Conservation (phyloP, 2,888 invertebrate species). For the Nysson spinosus region DNA sequence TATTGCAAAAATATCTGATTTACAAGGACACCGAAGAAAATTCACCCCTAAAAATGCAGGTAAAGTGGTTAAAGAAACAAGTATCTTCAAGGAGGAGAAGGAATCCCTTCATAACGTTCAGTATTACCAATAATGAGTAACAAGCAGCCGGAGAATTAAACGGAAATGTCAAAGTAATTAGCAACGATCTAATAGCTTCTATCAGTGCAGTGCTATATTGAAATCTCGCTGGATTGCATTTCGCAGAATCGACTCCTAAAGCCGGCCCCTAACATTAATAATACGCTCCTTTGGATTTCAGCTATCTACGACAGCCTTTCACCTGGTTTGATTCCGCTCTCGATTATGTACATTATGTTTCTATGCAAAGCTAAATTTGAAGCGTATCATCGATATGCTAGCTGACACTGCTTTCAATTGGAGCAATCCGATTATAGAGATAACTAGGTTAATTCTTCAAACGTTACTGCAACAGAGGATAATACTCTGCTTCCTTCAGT, state of each 20-base stretch:
- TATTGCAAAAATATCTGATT: no score
- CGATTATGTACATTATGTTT: no score
- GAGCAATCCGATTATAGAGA: conserved; percentile 22
- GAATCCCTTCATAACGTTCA: no score
- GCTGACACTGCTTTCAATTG: conserved; percentile 6
- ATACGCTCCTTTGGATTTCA: conserved; percentile 21
- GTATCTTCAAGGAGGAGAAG: no score
- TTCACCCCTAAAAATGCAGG: no score
- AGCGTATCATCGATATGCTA: conserved; percentile 1
- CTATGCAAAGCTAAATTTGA: no score
- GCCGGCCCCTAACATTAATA: conserved; percentile 29
- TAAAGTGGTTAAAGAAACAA: no score
- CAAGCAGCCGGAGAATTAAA: conserved; percentile 23
- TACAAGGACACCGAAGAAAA: no score
- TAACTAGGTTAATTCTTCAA: conserved; percentile 6
- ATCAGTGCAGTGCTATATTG: background rate
- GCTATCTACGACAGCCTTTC: conserved; percentile 12
- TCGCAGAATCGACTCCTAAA: conserved; percentile 33
- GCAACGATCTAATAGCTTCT: conserved; percentile 54
- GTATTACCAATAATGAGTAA: background rate
- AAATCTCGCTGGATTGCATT: conserved; percentile 31
- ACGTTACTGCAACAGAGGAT: no score
- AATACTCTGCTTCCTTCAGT: no score
- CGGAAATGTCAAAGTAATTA: conserved; percentile 70
- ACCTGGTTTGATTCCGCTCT: background rate